Percentiles rank a stretch among this genome's conserved stretches.
Conservation (phyloP, 2,888 invertebrate genomes). For the Torymus aiolomorphi region DNA sequence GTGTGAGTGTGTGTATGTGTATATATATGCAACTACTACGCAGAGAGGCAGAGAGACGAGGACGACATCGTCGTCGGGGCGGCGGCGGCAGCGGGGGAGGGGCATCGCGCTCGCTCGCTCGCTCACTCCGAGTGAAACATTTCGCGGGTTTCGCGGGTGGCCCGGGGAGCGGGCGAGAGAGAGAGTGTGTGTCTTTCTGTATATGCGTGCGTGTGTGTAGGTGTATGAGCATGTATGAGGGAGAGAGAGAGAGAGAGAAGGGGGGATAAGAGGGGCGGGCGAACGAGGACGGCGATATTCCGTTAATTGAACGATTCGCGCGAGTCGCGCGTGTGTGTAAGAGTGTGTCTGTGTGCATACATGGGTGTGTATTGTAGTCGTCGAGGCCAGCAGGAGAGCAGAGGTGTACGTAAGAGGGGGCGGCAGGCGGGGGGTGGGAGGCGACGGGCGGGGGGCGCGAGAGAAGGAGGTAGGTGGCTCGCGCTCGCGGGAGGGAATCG, state of each 20-base stretch:
- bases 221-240: constrained; percentile 53
- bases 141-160: constrained; percentile 71
- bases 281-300: constrained; percentile 53
- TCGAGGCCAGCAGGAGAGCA: background rate
- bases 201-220: no score
- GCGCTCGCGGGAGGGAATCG: constrained; percentile 59
- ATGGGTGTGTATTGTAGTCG: constrained; percentile 51
- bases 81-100: constrained; percentile 15
- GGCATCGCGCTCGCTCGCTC: constrained; percentile 50
- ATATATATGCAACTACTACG: no score
- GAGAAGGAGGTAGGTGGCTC: constrained; percentile 5
- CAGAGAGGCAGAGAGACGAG: constrained; percentile 62
- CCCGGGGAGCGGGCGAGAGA: constrained; percentile 31
- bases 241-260: constrained; percentile 66
- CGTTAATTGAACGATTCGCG: constrained; percentile 74
- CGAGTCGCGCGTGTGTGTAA: constrained; percentile 63
- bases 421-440: background rate
- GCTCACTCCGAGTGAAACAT: constrained; percentile 70
- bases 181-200: no score
- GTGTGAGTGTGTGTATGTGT: no score
- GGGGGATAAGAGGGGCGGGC: constrained; percentile 59
- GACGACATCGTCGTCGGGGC: constrained; percentile 68
- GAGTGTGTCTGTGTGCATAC: constrained; percentile 47
- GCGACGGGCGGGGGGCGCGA: constrained; percentile 26
- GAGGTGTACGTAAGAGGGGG: background rate